These are phyloP conservation scores for Callionymus lyra DNA, from an alignment of 2,113 vertebrate species.

Conservation along the genomic window DNA sequence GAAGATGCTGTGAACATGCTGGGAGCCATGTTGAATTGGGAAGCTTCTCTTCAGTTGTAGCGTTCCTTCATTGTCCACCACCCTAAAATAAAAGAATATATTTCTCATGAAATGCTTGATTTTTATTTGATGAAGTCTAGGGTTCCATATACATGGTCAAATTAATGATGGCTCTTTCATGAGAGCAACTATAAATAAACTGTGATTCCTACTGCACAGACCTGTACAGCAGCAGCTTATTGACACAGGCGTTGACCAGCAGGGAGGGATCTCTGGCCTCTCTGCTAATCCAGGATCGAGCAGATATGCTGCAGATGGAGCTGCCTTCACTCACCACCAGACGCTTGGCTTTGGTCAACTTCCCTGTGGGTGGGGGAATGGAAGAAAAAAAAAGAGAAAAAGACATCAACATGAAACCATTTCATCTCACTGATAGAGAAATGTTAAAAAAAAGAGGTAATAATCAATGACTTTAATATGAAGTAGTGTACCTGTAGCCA, in stretches of 20 bases:
- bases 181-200: constrained; percentile 9
- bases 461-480: no score
- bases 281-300: constrained; percentile 87
- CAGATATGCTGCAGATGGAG: constrained; percentile 83
- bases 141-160: no score
- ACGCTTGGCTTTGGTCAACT: constrained; percentile 88
- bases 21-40: constrained; percentile 78
- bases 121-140: no score
- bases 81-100: constrained; percentile 53
- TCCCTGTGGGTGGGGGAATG: constrained; percentile 59
- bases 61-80: constrained; percentile 85
- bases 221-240: constrained; percentile 87
- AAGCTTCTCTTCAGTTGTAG: constrained; percentile 86
- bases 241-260: constrained; percentile 83
- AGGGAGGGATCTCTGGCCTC: constrained; percentile 88
- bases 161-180: not conserved
- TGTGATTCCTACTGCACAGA: constrained; percentile 30
- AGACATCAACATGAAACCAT: constrained; percentile 11
- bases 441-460: no score
- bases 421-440: no score
- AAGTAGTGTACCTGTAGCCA: constrained; percentile 75
- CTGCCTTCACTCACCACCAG: constrained; percentile 85
- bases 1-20: constrained; percentile 86
- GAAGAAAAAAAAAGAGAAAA: constrained; percentile 15
- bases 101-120: no score